Base-by-base conservation (phyloP, 2,797 vertebrate genomes). In the Rhincodon typus region DNA sequence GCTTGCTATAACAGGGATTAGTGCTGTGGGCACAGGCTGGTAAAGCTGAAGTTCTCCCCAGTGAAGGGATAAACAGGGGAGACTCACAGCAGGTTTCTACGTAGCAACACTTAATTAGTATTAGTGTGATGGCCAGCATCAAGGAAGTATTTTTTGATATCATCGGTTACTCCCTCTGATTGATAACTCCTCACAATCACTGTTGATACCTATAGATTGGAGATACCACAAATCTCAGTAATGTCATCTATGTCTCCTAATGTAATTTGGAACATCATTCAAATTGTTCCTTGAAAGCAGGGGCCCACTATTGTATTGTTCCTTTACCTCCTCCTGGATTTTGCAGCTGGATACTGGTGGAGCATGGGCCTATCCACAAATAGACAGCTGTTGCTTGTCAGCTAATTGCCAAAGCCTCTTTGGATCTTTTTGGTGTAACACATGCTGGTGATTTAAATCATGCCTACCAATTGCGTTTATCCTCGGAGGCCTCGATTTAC, bases 1-100 rank as follows among this genome's bases (percentile, higher is more conserved):
- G 98, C 97, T 96, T 97, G 97, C 97, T 97, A 97, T 98, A 98
- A 98, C 98, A 98, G 97, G 97, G 98, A 97, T 98, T 98, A 94
- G 97, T 97, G 97, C 97, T 96, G 96, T 97, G 97, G 46, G 97
- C 97, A 97, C 97, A 97, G 97, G 96, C 97, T 95, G 87, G 86
- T 91, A 95, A 91, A 67, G 90, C n/a, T 93, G 19, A 66, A 42
- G 66, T 21, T 67, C 82, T 46, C 42, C 62, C 74, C 53, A 88
- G 67, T 30, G 67, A 50, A 87, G 84, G 57, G 66, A 13, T 42
- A 66, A 62, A n/a, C 62, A 42, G 90, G n/a, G 62, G 87, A 62
- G 53, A n/a, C 53, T 62, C 30, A n/a, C 34, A 62, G n/a, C 30
- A 34, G 57, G n/a, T 90, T 90, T n/a, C 87, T 19, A 62, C 30